Conservation (phyloP, 2,888 invertebrate species). For the Pollenia angustigena region DNA sequence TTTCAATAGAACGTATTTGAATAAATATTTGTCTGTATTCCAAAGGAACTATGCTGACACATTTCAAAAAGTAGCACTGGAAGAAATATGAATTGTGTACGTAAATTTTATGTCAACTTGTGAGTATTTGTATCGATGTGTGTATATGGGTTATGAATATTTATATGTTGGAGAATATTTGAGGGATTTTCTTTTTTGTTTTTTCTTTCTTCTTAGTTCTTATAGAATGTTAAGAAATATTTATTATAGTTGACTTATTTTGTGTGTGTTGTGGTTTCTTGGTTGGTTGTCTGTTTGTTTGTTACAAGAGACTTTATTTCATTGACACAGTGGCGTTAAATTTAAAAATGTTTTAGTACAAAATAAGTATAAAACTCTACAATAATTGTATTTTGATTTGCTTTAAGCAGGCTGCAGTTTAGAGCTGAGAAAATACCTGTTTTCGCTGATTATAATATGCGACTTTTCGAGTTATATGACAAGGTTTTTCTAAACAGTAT, state of each 20-base stretch:
- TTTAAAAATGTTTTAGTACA: background rate
- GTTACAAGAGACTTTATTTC: background rate
- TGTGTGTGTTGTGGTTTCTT: background rate
- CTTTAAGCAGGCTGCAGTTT: too few species aligned
- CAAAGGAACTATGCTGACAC: background rate
- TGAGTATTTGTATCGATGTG: background rate
- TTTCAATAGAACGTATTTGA: background rate
- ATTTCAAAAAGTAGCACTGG: background rate
- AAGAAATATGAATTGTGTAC: background rate
- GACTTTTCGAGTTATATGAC: too few species aligned
- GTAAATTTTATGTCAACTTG: background rate
- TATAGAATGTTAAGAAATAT: background rate
- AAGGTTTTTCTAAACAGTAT: too few species aligned
- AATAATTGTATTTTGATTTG: too few species aligned
- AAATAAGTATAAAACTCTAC: background rate
- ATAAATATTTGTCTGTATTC: background rate
- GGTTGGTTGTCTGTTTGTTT: background rate
- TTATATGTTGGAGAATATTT: too few species aligned
- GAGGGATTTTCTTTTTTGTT: background rate
- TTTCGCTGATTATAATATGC: too few species aligned
- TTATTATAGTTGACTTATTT: conserved; percentile 10
- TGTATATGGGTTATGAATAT: background rate
- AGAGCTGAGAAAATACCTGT: too few species aligned
- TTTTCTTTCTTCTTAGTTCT: background rate
- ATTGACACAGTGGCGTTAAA: background rate